These are phyloP conservation scores for Orius insidiosus DNA, from an alignment of 1,140 invertebrate species.

Conservation along the genomic window DNA sequence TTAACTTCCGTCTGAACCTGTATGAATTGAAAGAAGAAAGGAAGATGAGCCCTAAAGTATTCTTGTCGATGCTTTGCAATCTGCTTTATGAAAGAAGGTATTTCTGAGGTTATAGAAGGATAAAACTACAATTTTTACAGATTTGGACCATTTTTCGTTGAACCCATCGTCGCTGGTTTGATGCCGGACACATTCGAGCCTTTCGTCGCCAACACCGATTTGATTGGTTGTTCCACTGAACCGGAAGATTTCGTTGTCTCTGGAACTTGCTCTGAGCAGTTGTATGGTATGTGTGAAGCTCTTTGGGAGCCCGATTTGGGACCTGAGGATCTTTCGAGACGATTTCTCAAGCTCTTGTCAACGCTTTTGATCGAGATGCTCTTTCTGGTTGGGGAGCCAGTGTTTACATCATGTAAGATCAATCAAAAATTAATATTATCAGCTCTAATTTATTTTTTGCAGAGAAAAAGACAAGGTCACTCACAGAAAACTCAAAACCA, in stretches of 20 bases:
- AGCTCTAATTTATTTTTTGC: constrained; percentile 29
- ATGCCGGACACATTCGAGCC: constrained; percentile 76
- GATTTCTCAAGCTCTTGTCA: constrained; percentile 88
- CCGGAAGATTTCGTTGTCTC: constrained; percentile 91
- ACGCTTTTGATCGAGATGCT: constrained; percentile 92
- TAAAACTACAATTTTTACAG: constrained; percentile 29
- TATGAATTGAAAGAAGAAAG: constrained; percentile 90
- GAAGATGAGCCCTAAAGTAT: constrained; percentile 75
- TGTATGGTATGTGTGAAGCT: constrained; percentile 97
- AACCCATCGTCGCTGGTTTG: constrained; percentile 88
- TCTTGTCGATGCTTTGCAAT: constrained; percentile 87
- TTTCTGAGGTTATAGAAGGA: constrained; percentile 5
- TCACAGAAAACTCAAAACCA: constrained; percentile 66
- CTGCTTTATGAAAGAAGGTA: constrained; percentile 82
- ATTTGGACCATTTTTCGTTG: constrained; percentile 96
- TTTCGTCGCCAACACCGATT: constrained; percentile 84
- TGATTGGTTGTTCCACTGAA: constrained; percentile 65
- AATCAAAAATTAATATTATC: constrained; percentile 3
- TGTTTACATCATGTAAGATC: constrained; percentile 80
- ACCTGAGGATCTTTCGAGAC: constrained; percentile 89
- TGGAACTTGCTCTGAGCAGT: constrained; percentile 82
- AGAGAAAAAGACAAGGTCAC: constrained; percentile 90
- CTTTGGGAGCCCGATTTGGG: constrained; percentile 78
- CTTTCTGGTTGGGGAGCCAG: constrained; percentile 94
- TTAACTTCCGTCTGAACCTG: constrained; percentile 78